A percentile compares a stretch with the other conserved stretches of the same genome.
These are phyloP conservation scores for Otocyon megalotis DNA, from an alignment of 2,113 vertebrate genomes.

Conservation along the genomic window DNA sequence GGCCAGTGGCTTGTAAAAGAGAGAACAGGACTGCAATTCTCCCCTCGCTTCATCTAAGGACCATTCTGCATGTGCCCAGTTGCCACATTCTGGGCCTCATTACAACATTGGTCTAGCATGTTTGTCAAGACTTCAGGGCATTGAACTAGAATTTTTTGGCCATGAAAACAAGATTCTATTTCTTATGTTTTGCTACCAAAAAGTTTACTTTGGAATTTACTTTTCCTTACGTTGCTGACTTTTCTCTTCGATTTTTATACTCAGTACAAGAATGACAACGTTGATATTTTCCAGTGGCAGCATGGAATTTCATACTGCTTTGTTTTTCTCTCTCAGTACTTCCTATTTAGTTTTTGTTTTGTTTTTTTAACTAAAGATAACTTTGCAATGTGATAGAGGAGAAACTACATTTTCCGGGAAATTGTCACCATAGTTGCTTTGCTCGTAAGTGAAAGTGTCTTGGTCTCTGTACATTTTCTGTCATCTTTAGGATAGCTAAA, in stretches of 20 bases:
- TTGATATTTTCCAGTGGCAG: conserved; percentile 39
- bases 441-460: conserved; percentile 28
- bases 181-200: conserved; percentile 55
- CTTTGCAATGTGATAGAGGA: conserved; percentile 51
- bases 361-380: conserved; percentile 56
- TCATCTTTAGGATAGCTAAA: conserved; percentile 35
- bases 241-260: conserved; percentile 59
- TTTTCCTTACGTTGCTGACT: conserved; percentile 51
- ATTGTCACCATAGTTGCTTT: conserved; percentile 50
- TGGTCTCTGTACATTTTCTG: conserved; percentile 46
- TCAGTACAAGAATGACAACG: conserved; percentile 5
- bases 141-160: conserved; percentile 11
- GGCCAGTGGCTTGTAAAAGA: conserved; percentile 58
- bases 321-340: conserved; percentile 46
- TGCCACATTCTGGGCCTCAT: not conserved
- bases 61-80: not conserved
- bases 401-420: conserved; percentile 53
- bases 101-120: not conserved
- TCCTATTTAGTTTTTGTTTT: conserved; percentile 55
- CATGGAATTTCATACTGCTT: conserved; percentile 41
- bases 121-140: conserved; percentile 41
- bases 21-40: conserved; percentile 21
- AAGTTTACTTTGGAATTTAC: conserved; percentile 46
- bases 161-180: conserved; percentile 36
- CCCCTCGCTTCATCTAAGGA: not conserved